Base-by-base conservation (phyloP, 2,113 vertebrate species). In the Apodemus speciosus region DNA sequence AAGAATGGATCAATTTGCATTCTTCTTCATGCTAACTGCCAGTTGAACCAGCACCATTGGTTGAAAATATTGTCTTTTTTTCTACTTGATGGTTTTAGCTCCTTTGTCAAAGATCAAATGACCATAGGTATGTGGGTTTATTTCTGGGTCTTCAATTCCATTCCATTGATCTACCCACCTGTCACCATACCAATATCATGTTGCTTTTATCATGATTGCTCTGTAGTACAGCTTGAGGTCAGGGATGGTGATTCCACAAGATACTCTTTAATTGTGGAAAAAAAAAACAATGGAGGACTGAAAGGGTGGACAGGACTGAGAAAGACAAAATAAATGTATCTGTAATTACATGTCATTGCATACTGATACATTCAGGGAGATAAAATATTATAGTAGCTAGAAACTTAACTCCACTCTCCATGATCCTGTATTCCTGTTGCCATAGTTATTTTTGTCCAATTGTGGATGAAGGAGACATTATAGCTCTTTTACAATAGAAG, bases 261-360 rank as follows among this genome's bases (percentile, higher is more conserved):
- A 0, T 27, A 68, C 35, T 85, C 4, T 23, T 90, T 88, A 88
- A 49, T 15, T 35, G 0, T 43, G 16, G 38, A 81, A 32, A 88
- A 90, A 81, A 32, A 88, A 90, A 46, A 9, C 2, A 8, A 2
- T 18, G 15, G 4, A 62, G 13, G 9, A 5, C 14, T 66, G 16
- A 9, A 0, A 43, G 0, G 43, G 21, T 1, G 23, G 3, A 72
- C 4, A n/a, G 18, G 18, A 49, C 18, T 71, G 30, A 80, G 4
- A 89, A 86, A 84, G 35, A 80, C 43, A 80, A 38, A 30, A 73
- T 35, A 75, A 88, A 35, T 9, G 0, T 79, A 68, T 92, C 5
- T 90, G 11, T 56, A 69, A 64, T 27, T 7, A 64, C 23, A 92
- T 46, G n/a, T 69, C 18, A 72, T 49, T 72, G 18, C 21, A 64